Base-by-base conservation (phyloP, 1,140 invertebrate genomes). In the Macrobrachium nipponense region DNA sequence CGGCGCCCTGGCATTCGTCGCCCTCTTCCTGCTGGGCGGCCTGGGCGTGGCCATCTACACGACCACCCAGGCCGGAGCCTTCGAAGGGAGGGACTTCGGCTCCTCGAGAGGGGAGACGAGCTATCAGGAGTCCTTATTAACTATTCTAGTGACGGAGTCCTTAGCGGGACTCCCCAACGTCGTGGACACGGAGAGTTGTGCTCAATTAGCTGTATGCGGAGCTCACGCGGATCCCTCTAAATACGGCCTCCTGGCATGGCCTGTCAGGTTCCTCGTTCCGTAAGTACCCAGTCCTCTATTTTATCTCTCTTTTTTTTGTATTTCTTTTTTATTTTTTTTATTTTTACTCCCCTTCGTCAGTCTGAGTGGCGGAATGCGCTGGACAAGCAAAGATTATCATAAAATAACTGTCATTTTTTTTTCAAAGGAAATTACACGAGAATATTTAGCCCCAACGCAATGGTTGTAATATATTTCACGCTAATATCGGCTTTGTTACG, bases 1-100 rank as follows among this genome's bases (percentile, higher is more conserved):
- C 58, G 88, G 86, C 1, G 83, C 81, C 18, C n/a, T 89, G 12
- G 81, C 88, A 8, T 89, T 89, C 86, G 76, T 89, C 23, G 83
- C 85, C 14, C 81, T 89, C n/a, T 87, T 87, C 81, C 70, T 89
- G 23, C 70, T 89, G 68, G 88, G 85, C 5, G 85, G 86, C 17
- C 78, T 89, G 17, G 88, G 75, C 15, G 88, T 89, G 60, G 66
- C 88, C 17, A 84, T 89, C 59, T 89, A 89, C 88, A 89, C 88
- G 23, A 87, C 88, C 14, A 79, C 88, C n/a, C 88, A 87, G 62
- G 86, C 82, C 0, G 80, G 72, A 15, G 11, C n/a, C 0, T 84
- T 58, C 11, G 72, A 36, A 18, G 82, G 79, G 5, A 82, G 72
- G 18, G 78, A 77, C 17, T n/a, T 14, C 60, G 78, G 61, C 20